Conservation (phyloP, 2,797 vertebrate genomes). For the Cossypha caffra region DNA sequence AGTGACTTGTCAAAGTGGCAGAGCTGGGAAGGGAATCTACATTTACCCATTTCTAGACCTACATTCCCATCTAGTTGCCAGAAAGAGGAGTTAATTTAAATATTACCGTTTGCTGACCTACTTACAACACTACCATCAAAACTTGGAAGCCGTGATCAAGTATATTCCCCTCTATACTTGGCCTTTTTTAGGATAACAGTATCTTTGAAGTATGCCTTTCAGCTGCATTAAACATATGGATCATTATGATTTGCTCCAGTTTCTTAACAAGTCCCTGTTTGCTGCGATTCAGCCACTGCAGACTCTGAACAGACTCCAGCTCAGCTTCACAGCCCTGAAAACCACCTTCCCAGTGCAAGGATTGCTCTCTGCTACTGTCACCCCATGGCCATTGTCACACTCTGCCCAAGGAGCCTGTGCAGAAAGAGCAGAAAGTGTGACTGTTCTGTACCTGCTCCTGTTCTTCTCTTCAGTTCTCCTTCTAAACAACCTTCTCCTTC, state of each 20-base stretch:
- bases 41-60: constrained; percentile 31
- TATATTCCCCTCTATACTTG: not conserved
- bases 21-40: constrained; percentile 34
- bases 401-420: not conserved
- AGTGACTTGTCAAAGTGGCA: constrained; percentile 55
- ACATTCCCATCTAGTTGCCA: constrained; percentile 47
- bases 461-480: not conserved
- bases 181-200: constrained; percentile 39
- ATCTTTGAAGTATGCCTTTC: constrained; percentile 54
- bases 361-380: not conserved
- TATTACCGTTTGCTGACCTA: constrained; percentile 61
- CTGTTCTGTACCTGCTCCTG: not conserved
- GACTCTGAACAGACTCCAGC: not conserved
- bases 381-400: accelerated
- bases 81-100: constrained; percentile 62
- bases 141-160: not conserved
- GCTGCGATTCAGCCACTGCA: not conserved
- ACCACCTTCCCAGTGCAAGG: not conserved
- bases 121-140: constrained; percentile 19
- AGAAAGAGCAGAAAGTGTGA: not conserved
- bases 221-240: constrained; percentile 45
- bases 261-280: constrained; percentile 54
- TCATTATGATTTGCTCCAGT: constrained; percentile 62
- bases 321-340: not conserved
- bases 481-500: not conserved